Conservation (phyloP, 2,113 vertebrate genomes). For the Archilochus colubris region DNA sequence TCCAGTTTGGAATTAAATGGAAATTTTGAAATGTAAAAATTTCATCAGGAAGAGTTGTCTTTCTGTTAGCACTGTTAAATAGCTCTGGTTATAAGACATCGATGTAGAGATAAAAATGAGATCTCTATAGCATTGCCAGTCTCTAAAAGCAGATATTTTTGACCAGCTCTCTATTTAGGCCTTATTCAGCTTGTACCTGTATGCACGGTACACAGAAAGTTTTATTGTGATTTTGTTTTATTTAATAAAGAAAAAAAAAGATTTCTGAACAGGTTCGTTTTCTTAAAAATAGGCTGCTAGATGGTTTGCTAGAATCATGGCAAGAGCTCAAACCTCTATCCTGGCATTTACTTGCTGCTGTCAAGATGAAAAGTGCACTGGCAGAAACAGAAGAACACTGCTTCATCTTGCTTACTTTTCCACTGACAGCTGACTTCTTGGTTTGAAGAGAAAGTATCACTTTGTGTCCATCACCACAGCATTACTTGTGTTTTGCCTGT, state of each 20-base stretch:
- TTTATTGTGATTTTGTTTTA: background rate
- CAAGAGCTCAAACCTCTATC: background rate
- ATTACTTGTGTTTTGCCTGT: background rate
- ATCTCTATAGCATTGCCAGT: background rate
- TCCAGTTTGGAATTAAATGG: slow-evolving; percentile 34
- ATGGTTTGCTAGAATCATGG: background rate
- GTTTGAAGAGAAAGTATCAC: background rate
- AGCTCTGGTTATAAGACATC: background rate
- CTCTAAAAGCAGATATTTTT: background rate
- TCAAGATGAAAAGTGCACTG: background rate
- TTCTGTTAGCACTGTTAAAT: slow-evolving; percentile 23
- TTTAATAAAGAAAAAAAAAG: background rate
- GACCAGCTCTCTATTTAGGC: background rate
- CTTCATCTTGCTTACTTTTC: background rate
- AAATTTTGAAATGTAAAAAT: slow-evolving; percentile 53
- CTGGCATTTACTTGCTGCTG: background rate
- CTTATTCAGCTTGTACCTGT: background rate
- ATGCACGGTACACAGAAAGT: background rate
- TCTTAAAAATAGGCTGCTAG: background rate
- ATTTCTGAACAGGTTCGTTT: background rate
- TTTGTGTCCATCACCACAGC: background rate
- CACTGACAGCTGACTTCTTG: background rate
- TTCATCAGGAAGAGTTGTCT: slow-evolving; percentile 41
- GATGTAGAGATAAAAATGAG: background rate
- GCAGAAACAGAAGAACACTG: background rate